Conservation (phyloP, 2,797 vertebrate genomes). For the Oryzias sinensis region DNA sequence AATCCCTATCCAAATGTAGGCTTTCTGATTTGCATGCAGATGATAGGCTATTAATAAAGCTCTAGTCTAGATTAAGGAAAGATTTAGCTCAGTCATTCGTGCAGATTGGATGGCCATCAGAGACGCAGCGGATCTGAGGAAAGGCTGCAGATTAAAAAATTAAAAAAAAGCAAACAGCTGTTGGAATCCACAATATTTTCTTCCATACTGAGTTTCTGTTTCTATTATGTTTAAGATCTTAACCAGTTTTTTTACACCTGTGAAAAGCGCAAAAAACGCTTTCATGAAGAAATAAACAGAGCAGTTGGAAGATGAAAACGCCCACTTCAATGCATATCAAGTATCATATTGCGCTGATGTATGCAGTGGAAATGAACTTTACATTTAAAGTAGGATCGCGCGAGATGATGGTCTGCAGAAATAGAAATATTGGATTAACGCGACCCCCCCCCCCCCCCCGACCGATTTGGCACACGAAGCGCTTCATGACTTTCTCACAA, state of each 20-base stretch:
- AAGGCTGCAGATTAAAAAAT: not conserved
- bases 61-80: constrained; percentile 83
- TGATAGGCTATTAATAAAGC: constrained; percentile 84
- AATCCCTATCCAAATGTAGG: constrained; percentile 83
- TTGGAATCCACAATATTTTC: not conserved
- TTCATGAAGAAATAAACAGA: constrained; percentile 16
- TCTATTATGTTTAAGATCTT: too few relatives aligned
- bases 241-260: constrained; percentile 3
- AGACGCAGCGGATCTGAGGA: constrained; percentile 83
- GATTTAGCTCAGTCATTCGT: constrained; percentile 91
- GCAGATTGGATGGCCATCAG: constrained; percentile 87
- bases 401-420: constrained; percentile 3
- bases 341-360: constrained; percentile 35
- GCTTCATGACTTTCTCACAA: too few relatives aligned
- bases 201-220: too few relatives aligned
- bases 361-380: constrained; percentile 49
- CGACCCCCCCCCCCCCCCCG: constrained; percentile 61
- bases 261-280: constrained; percentile 14
- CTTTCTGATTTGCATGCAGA: constrained; percentile 86
- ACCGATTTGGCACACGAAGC: constrained; percentile 63
- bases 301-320: constrained; percentile 14
- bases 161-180: not conserved
- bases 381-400: constrained; percentile 22
- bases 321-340: constrained; percentile 37
- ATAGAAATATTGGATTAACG: constrained; percentile 3